Evolutionary conservation across 2,113 vertebrate species (phyloP).

Genomic region (Nothobranchius furzeri): DNA sequence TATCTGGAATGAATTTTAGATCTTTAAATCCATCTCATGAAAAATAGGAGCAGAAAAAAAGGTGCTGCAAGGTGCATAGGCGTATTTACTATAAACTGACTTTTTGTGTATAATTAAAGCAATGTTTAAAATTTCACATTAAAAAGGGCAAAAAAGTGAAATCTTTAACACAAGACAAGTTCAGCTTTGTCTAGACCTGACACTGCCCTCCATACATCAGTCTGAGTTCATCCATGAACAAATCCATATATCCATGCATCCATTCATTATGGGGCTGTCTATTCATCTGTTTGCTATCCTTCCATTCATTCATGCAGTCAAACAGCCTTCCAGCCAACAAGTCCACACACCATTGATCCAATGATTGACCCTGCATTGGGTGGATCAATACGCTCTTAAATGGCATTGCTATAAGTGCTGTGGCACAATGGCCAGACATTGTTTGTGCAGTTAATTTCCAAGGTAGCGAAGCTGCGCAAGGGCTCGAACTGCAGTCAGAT

Average conservation of each 20-base stretch:
- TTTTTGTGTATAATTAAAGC: too few relatives aligned
- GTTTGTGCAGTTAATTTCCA: constrained; percentile 73
- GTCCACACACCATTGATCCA: constrained; percentile 69
- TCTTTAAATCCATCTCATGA: too few relatives aligned
- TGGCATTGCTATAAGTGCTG: constrained; percentile 74
- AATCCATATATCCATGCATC: constrained; percentile 51
- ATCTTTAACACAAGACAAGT: constrained; percentile 23
- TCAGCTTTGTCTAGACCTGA: constrained; percentile 31
- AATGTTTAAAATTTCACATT: not conserved
- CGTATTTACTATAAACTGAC: too few relatives aligned
- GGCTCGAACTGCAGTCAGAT: constrained; percentile 42
- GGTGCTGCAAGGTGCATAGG: too few relatives aligned
- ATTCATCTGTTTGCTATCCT: constrained; percentile 52
- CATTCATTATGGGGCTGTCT: constrained; percentile 40
- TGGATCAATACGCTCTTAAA: constrained; percentile 79
- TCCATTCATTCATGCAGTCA: constrained; percentile 63
- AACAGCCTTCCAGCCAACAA: constrained; percentile 47
- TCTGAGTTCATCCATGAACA: constrained; percentile 35
- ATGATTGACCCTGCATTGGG: constrained; percentile 75
- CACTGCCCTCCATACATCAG: constrained; percentile 17
- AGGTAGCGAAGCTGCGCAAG: constrained; percentile 48
- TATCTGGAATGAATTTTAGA: too few relatives aligned
- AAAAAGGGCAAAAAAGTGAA: constrained; percentile 10
- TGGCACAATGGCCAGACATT: constrained; percentile 66
- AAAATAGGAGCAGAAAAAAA: too few relatives aligned